Base-by-base conservation (phyloP, 2,113 vertebrate genomes). In the Epinephelus fuscoguttatus region DNA sequence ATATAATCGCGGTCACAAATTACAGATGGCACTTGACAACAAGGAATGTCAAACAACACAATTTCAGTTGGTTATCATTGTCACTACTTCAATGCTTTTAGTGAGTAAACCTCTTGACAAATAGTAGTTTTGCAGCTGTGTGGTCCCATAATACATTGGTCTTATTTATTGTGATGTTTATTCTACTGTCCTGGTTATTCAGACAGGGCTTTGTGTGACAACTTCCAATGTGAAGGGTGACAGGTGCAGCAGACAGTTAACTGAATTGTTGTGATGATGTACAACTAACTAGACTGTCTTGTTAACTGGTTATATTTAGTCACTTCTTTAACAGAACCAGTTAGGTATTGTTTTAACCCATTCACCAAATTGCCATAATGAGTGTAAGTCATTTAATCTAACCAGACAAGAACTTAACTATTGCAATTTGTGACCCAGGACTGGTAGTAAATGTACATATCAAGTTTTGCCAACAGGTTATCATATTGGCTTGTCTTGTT, bases 241-340 rank as follows among this genome's bases (percentile, higher is more conserved):
- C 91, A 91, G 81, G 84, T 87, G 91, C 84, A 89, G 40, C 21
- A 53, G 82, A 75, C 70, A 70, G 53, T 67, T 53, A 27, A 9
- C 6, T n/a, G 9, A 57, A 76, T 56, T 60, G 59, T 56, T 49
- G 23, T 59, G n/a, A 52, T 75, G 30, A 27, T 73, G 19, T 15
- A 21, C 45, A 47, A 45, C 3, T 11, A 72, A 60, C 17, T 19
- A 30, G 3, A 53, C 45, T 37, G 23, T 57, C 18, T n/a, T 9
- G 1, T 53, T 60, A 45, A 42, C 25, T 62, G 21, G 25, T 50
- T 57, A 9, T 49, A 37, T 9, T 2, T 47, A 13, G 9, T 53
- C 17, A 33, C 3, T 23, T 40, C 17, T 25, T 70, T 27, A 80
- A 53, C 27, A 18, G 10, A 10, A 75, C 9, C 3, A 3, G 15